Base-by-base conservation (phyloP, 2,113 vertebrate species). In the Notiomystis cincta region DNA sequence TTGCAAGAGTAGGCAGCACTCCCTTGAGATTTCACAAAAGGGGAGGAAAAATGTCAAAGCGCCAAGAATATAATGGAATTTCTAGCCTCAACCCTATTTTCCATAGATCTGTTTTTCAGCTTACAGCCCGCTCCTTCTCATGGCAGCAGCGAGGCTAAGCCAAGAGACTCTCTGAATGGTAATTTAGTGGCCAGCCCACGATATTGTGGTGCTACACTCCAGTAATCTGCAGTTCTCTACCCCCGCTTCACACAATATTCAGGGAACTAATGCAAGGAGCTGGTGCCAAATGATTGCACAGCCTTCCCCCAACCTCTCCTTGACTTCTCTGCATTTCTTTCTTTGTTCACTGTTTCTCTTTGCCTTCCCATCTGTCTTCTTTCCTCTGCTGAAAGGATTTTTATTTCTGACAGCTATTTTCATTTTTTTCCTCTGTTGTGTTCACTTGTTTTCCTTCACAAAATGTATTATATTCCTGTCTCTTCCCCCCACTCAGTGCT, bases 1-100 rank as follows among this genome's bases (percentile, higher is more conserved):
- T 94, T 93, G 77, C 77, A 57, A 87, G 89, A 95, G 95, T 94
- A 97, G 94, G 95, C 93, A 95, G 95, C 1, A 0, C 82, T 96
- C 93, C 88, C 94, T 94, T 91, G 91, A 96, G 95, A 93, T 94
- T 78, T 95, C 93, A 95, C 89, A 89, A 96, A 96, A 94, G 93
- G 91, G 66, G 94, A 96, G 89, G 93, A 93, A 95, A 95, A 94
- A 96, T 95, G 92, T 94, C 93, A 92, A 93, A 91, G 66, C 96
- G 94, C 91, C 94, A 92, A 84, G 94, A 95, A 89, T 62, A 92
- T 88, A 91, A 92, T 94, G 93, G 93, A 95, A 93, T 92, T 96
- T 95, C 86, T 94, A 84, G 90, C 93, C 93, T 88, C 93, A 93
- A 7, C 76, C 57, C 64, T 94, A 62, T 94, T 93, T 81, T 94